Percentiles rank a stretch among this genome's conserved stretches.
phyloP scores from a whole-genome alignment of 1,140 invertebrate species.

The roundworm (Caenorhabditis elegans) region WBcel235 BX284604.4:5219501-5220000 shows the following conservation, averaged over 20 bases:
- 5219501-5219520: no score
- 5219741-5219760: constrained; percentile 45
- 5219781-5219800: constrained; percentile 27
- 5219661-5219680: constrained; percentile 49
- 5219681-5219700: constrained; percentile 47
- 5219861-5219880: constrained; percentile 53
- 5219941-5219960: constrained; percentile 54
- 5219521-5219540: no score
- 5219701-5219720: background rate
- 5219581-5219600: no score
- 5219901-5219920: constrained; percentile 52
- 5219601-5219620: no score
- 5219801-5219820: constrained; percentile 32
- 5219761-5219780: no score
- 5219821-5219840: constrained; percentile 55
- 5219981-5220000: constrained; percentile 56
- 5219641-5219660: constrained; percentile 60
- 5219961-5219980: constrained; percentile 43
- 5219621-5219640: constrained; percentile 44
- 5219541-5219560: no score
- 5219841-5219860: constrained; percentile 56
- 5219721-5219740: background rate
- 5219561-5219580: no score
- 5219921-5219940: constrained; percentile 55
- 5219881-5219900: constrained; percentile 52